Base-by-base conservation (phyloP, 2,888 invertebrate species). In the Dioctria rufipes region DNA sequence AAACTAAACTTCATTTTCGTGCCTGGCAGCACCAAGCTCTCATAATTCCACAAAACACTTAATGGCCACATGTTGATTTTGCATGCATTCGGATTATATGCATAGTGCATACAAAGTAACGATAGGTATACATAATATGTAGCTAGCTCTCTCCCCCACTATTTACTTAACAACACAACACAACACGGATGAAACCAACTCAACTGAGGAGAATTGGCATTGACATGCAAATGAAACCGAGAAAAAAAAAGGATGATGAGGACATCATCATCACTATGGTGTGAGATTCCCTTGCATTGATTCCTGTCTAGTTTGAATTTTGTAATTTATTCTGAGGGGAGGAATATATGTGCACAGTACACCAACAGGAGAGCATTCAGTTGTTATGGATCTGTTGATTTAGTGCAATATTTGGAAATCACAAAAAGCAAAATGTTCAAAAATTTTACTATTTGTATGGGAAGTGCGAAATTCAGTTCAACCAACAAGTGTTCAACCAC, bases 51-150 rank as follows among this genome's bases (percentile, higher is more conserved):
- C 63, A 3, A 6, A 39, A 40, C 63, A 6, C 63, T 43, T 75
- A 60, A 60, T 60, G 43, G 73, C 49, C 77, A 77, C 77, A 77
- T 77, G 77, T 77, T 77, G 77, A 77, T 63, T 77, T 61, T 77
- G 77, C 63, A 63, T 77, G 49, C 46, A 46, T 49, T 63, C 37
- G 3, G 77, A 9, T 63, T 77, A 77, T 77, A 54, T 54, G 11
- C 8, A 46, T 25, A 25, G 25, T 25, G 25, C 25, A 25, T 25
- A 25, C 25, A 25, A 25, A 25, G 25, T 25, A 25, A 25, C 25
- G 25, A 2, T 25, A 25, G 25, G 58, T 54, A 25, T 40, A 6
- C 73, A 8, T 25, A 60, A 9, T 42, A 60, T 40, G 73, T 58
- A 43, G 25, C 25, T 25, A 25, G 25, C 2, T 25, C 25, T 25